Evolutionary conservation across 2,797 vertebrate genomes (phyloP), one percentile per base, ranked within the genome.

Genomic region (Sylvia borin): DNA sequence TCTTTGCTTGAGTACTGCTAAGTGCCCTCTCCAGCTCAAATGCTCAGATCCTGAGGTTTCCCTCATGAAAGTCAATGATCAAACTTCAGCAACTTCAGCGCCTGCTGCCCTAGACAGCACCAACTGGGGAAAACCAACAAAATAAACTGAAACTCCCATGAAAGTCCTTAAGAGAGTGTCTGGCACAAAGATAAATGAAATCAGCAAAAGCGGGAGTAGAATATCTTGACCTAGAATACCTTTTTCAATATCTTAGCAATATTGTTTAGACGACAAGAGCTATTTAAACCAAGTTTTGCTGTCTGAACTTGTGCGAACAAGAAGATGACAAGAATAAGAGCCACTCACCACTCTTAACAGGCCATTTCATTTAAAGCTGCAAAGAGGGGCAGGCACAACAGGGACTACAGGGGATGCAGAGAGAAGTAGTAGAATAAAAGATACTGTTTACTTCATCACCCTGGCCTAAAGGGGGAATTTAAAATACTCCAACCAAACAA

Each of bases 1-100:
- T 94, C 94, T 90, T 82, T 78, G 65, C 91, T 62, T 92, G 96
- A 96, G 91, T 76, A 88, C 94, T 93, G 94, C 95, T 94, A 97
- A 96, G 94, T 91, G 60, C 91, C 77, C 83, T 93, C 48, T 70
- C 87, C 85, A 32, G 47, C 82, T 88, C 85, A 84, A 90, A 78
- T n/a, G 64, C 90, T 94, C 77, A 92, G 88, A 93, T 92, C 95
- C 92, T 92, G 82, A 95, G 83, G 71, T 60, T 96, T 92, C 55
- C 85, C 77, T 93, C 91, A 93, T 92, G 91, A 73, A 97, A 95
- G 93, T 95, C 96, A 95, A 94, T 86, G 91, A 82, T 67, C 60
- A 79, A 76, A 88, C 88, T 77, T 85, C 76, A 81, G 7, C 1
- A 64, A 16, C 70, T 97, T 81, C 93, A 93, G 79, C 0, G 15